These are phyloP conservation scores for Taeniopygia guttata DNA, from an alignment of 2,797 vertebrate genomes.

Conservation along the genomic window DNA sequence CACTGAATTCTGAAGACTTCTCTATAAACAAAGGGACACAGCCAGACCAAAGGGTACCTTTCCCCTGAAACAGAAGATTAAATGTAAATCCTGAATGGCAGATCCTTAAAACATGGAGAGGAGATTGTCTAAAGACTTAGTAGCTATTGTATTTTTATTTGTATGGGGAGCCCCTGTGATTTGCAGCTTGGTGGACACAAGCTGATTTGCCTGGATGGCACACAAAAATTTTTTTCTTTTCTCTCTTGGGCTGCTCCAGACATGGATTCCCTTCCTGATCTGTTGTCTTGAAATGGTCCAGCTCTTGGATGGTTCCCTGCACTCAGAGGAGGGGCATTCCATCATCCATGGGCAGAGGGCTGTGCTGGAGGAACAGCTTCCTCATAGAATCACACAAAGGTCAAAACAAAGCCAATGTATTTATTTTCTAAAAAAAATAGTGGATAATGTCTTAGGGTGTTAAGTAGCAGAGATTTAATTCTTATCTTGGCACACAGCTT, in stretches of 20 bases:
- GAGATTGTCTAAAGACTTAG: not conserved
- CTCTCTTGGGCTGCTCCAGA: not conserved
- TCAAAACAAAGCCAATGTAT: not conserved
- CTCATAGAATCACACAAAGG: not conserved
- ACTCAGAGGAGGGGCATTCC: not conserved
- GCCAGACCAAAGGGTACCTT: not conserved
- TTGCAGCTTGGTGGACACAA: not conserved
- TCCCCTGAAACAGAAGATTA: not conserved
- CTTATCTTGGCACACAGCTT: not conserved
- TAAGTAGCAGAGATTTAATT: not conserved
- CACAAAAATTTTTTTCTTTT: not conserved
- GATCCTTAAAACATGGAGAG: not conserved
- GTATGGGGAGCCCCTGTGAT: not conserved
- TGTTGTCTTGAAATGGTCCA: not conserved
- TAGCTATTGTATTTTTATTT: not conserved
- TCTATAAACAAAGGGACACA: not conserved
- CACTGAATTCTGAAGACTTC: not conserved
- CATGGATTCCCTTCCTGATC: not conserved
- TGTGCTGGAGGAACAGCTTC: not conserved
- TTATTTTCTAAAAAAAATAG: not conserved
- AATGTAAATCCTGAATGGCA: not conserved
- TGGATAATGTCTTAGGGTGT: not conserved
- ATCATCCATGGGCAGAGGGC: not conserved
- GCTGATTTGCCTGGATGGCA: not conserved
- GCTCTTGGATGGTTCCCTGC: not conserved